Base-by-base conservation (phyloP, 1,140 invertebrate genomes). In the Teleogryllus occipitalis region DNA sequence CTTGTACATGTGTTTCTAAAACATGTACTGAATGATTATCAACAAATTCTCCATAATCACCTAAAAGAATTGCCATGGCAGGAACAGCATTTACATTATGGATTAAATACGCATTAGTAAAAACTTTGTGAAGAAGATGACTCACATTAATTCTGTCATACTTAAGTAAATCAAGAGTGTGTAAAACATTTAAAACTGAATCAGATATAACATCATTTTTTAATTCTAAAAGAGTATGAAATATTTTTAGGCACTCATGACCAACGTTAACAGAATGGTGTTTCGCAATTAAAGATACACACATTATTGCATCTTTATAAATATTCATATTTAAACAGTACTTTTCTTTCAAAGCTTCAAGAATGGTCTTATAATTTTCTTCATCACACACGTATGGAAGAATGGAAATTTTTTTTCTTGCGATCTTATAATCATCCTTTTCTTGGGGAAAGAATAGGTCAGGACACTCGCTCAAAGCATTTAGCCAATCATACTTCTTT, bases 21-120 rank as follows among this genome's bases (percentile, higher is more conserved):
- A 80, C 73, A 27, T 80, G 77, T n/a, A 48, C 22, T 77, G 79
- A 74, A 21, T 79, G 39, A 8, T 79, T 74, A 5, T 77, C 76
- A 27, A 77, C 72, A n/a, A 79, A 74, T 46, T 77, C 47, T 65
- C 79, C 75, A 18, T 54, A 77, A 21, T 77, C 75, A 15, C 79
- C 76, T 7, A 80, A 77, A 47, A 80, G 54, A 77, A 80, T 21
- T 0, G 76, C 75, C 8, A 77, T 74, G 22, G 27, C 49, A 14
- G 75, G 75, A 80, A 80, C 47, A 77, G 49, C 73, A 15, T 80
- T 74, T 18, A 47, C 47, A 65, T 47, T 49, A 39, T 39, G 27
- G 27, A 39, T 39, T 18, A 77, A 18, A 73, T 80, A 75, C 5
- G 77, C 47, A 49, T 77, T 80, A 15, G 27, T 73, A 10, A 76